Base-by-base conservation (phyloP, 2,888 invertebrate species). In the Eupithecia tripunctaria region DNA sequence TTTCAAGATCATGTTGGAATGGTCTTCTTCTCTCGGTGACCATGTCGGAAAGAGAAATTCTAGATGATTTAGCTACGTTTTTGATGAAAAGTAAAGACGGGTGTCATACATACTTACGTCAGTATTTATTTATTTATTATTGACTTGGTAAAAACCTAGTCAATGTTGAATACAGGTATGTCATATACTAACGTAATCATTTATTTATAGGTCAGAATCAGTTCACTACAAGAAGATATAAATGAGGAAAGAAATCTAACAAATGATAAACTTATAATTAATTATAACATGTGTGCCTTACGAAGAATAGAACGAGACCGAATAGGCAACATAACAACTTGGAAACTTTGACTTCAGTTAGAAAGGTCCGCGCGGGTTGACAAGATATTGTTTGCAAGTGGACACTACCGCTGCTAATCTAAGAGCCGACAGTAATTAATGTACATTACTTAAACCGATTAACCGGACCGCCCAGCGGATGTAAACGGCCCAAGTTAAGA, bases 401-500 rank as follows among this genome's bases (percentile, higher is more conserved):
- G 87, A 83, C 87, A 85, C 80, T 78, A 80, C 81, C 76, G 75
- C 75, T 81, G 74, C 85, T 90, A 90, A 91, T 88, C 90, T 82
- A 85, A 82, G 84, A 82, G 79, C 80, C 77, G 87, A 87, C 87
- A 82, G 88, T 89, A 88, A 91, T 92, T 91, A 91, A 92, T 92
- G 86, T 88, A 89, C 87, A 89, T 91, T 89, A 89, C 85, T 91
- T 89, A 89, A 90, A 89, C 84, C 88, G 90, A 92, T 92, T 92
- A 91, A 84, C 83, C 73, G 81, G 88, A 87, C 89, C 87, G 88
- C 89, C 88, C 85, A 83, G 82, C 78, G 65, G 65, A 70, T 65
- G 60, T 66, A 62, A 0, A 56, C 32, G 72, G 72, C 27, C 32
- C 71, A 77, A 77, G 72, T 71, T 14, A 70, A 68, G 71, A 64